Base-by-base conservation (phyloP, 2,888 invertebrate genomes). In the Phalera bucephala region DNA sequence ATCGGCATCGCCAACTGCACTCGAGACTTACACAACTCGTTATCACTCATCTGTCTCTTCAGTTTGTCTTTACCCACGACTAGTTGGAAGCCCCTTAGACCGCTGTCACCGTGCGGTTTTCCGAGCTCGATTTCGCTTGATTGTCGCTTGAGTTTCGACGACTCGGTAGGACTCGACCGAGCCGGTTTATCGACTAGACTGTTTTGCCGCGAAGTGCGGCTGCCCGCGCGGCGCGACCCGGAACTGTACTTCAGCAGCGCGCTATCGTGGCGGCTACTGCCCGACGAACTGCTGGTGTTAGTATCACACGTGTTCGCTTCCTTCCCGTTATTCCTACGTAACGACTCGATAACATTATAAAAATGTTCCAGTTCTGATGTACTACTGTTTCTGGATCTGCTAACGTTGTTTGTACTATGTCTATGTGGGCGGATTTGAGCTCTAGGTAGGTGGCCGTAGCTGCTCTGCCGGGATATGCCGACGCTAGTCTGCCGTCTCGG, bases 1-100 rank as follows among this genome's bases (percentile, higher is more conserved):
- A 85, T 80, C 42, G 90, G 89, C 86, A 88, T 77, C 43, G 83
- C 82, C 36, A 84, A 57, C 45, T 72, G 84, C 50, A 77, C 74
- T 5, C 83, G 72, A 27, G 81, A 73, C 37, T 72, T 52, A 33
- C 80, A 72, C 63, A 86, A 52, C 66, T 83, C 87, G 56, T 82
- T 82, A 50, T 86, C 86, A 54, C 87, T 87, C 64, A 85, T 48
- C 63, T 87, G 87, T 33, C 88, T 72, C 57, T 80, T 80, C 55
- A 88, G 54, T 60, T 80, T 81, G 29, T 81, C 75, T 56, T 83
- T 85, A 3, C 85, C 86, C 31, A 84, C 80, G 21, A 82, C 85
- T 31, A 83, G 62, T 41, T 78, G 84, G 73, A 86, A 84, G 61
- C 84, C 84, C 45, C 70, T 54, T 22, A 78, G 60, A 20, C 64